Conservation (phyloP, 2,888 invertebrate species). For the Epirrhoe tristata region DNA sequence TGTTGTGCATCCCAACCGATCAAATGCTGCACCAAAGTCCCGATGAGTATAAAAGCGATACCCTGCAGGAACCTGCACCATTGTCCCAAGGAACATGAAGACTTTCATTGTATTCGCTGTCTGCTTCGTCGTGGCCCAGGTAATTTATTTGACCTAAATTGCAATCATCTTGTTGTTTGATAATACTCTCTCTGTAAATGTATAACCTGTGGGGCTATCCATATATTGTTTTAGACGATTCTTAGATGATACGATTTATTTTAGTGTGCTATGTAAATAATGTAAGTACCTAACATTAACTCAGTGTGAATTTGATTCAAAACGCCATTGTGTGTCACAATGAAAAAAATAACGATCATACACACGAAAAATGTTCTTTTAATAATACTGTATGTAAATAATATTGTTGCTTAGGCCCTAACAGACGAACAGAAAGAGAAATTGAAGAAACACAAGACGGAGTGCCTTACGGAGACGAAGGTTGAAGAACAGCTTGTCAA, state of each 20-base stretch:
- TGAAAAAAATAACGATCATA: too few species aligned
- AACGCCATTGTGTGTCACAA: too few species aligned
- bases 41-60: constrained; percentile 37
- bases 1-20: constrained; percentile 55
- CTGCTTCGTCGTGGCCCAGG: constrained; percentile 74
- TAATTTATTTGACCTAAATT: constrained; percentile 45
- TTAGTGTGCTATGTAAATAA: not conserved
- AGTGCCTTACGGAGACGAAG: constrained; percentile 74
- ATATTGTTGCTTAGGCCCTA: constrained; percentile 61
- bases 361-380: too few species aligned
- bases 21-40: constrained; percentile 31
- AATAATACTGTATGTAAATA: not conserved
- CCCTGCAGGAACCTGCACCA: constrained; percentile 25
- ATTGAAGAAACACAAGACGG: constrained; percentile 76
- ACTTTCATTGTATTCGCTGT: constrained; percentile 69
- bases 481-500: constrained; percentile 73
- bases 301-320: too few species aligned
- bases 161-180: not conserved
- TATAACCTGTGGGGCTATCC: too few species aligned
- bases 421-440: constrained; percentile 81
- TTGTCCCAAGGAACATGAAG: constrained; percentile 66
- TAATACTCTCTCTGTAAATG: not conserved
- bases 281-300: too few species aligned
- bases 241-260: not conserved
- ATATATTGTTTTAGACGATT: too few species aligned